phyloP scores from a whole-genome alignment of 2,113 vertebrate genomes.

The Boleophthalmus pectinirostris region DNA sequence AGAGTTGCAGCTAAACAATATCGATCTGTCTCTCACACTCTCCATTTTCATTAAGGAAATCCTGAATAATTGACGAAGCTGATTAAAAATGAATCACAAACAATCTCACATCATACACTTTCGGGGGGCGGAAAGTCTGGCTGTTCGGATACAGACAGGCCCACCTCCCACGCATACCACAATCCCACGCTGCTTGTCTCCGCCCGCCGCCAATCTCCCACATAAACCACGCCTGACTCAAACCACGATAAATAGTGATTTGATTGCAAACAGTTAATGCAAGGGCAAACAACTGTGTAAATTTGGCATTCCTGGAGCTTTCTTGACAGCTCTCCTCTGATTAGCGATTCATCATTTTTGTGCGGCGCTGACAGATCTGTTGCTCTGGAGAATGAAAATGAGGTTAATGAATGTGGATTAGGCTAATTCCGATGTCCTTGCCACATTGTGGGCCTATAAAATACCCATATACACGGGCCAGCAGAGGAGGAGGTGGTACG shows the following conservation, averaged over 20 bases:
- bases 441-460: conserved; percentile 70
- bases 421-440: conserved; percentile 77
- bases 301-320: conserved; percentile 73
- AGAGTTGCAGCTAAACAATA: conserved; percentile 23
- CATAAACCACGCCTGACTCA: conserved; percentile 66
- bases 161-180: conserved; percentile 34
- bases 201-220: conserved; percentile 34
- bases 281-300: conserved; percentile 77
- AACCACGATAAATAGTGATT: conserved; percentile 75
- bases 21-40: conserved; percentile 45
- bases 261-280: conserved; percentile 79
- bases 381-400: conserved; percentile 75
- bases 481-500: conserved; percentile 49
- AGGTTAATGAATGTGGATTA: conserved; percentile 79
- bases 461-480: conserved; percentile 56
- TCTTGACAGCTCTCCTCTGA: conserved; percentile 79
- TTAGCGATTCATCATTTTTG: conserved; percentile 79
- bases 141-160: conserved; percentile 27
- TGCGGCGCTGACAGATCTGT: conserved; percentile 67
- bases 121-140: conserved; percentile 23
- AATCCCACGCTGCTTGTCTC: conserved; percentile 47
- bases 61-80: conserved; percentile 66
- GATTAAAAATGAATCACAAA: conserved; percentile 69
- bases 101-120: conserved; percentile 45
- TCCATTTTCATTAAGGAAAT: conserved; percentile 55